phyloP scores from a whole-genome alignment of 2,113 vertebrate genomes.

The Cinclus cinclus region DNA sequence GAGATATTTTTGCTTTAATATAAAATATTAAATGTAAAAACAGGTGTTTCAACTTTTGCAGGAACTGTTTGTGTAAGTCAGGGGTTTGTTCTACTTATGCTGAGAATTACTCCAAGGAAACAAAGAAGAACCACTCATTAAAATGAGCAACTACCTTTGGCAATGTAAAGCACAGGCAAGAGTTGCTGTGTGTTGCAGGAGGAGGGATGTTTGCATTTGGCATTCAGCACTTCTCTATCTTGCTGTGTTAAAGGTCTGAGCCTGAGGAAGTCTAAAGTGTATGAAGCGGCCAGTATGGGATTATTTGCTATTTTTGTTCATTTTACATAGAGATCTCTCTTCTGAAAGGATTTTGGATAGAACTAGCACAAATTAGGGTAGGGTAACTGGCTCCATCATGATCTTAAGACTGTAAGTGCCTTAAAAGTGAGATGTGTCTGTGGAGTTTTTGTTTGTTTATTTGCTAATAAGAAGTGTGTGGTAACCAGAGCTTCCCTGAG shows the following conservation, averaged over 20 bases:
- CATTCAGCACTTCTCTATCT: not conserved
- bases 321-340: not conserved
- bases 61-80: not conserved
- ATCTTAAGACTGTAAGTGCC: not conserved
- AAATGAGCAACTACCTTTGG: not conserved
- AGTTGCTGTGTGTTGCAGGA: not conserved
- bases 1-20: not conserved
- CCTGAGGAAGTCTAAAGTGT: not conserved
- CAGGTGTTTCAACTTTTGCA: not conserved
- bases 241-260: not conserved
- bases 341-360: not conserved
- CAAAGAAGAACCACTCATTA: not conserved
- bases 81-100: not conserved
- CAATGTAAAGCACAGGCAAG: not conserved
- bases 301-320: not conserved
- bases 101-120: not conserved
- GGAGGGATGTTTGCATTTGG: not conserved
- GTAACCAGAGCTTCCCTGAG: not conserved
- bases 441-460: not conserved
- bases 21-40: not conserved
- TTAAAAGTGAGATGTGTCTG: not conserved
- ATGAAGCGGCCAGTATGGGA: not conserved
- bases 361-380: not conserved
- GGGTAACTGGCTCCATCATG: not conserved
- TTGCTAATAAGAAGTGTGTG: not conserved